phyloP scores from a whole-genome alignment of 2,113 vertebrate genomes.

The Acanthochromis polyacanthus region DNA sequence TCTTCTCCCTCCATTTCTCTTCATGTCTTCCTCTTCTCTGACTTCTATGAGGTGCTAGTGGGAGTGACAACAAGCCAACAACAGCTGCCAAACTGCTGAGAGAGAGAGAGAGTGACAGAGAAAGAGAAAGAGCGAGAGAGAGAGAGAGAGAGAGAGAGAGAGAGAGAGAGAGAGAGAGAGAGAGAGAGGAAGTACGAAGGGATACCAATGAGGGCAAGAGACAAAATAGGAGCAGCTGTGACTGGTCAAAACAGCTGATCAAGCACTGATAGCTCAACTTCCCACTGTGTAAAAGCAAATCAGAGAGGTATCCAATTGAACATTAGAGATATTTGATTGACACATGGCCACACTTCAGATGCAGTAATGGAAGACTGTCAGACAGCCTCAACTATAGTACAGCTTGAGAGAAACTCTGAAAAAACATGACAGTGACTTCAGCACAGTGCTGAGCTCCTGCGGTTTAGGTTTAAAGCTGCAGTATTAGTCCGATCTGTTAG shows the following conservation, averaged over 20 bases:
- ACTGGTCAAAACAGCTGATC: slow-evolving; percentile 81
- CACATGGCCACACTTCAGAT: slow-evolving; percentile 21
- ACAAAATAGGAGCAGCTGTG: slow-evolving; percentile 77
- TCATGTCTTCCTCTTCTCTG: neutral
- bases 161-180: slow-evolving; percentile 32
- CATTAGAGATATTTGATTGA: slow-evolving; percentile 46
- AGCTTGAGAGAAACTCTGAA: too few relatives aligned
- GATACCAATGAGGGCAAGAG: slow-evolving; percentile 60
- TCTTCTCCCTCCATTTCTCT: slow-evolving; percentile 49
- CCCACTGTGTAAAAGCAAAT: slow-evolving; percentile 34
- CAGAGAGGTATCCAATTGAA: slow-evolving; percentile 46
- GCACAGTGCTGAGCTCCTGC: slow-evolving; percentile 6
- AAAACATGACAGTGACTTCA: neutral
- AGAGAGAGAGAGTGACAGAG: slow-evolving; percentile 28
- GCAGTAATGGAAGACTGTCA: slow-evolving; percentile 3
- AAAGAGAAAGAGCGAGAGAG: slow-evolving; percentile 24
- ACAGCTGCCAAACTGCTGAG: slow-evolving; percentile 79
- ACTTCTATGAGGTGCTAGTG: slow-evolving; percentile 51
- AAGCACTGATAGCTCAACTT: slow-evolving; percentile 68
- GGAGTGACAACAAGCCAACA: slow-evolving; percentile 67
- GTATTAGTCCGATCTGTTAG: slow-evolving; percentile 36
- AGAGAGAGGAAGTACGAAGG: slow-evolving; percentile 42
- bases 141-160: slow-evolving; percentile 15
- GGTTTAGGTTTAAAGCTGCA: slow-evolving; percentile 5
- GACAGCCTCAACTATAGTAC: neutral